Evolutionary conservation across 2,888 invertebrate species (phyloP).

Genomic region (Lasius platythorax): DNA sequence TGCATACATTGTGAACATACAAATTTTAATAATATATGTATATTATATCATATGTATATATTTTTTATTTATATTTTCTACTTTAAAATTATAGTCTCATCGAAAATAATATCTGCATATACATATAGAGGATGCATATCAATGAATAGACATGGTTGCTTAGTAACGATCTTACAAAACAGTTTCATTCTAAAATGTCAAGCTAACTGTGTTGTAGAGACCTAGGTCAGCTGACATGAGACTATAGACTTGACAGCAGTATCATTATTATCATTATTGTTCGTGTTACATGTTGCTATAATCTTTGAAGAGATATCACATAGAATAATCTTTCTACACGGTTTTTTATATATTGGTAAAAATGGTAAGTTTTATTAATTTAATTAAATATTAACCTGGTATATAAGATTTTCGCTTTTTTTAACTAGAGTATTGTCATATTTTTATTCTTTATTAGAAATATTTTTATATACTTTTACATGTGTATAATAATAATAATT

Average conservation of each 20-base stretch:
- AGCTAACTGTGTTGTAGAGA: slow-evolving; percentile 22
- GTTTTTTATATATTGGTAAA: slow-evolving; percentile 41
- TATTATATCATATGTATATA: background rate
- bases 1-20: background rate
- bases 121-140: background rate
- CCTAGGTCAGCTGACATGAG: slow-evolving; percentile 29
- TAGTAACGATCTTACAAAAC: slow-evolving; percentile 52
- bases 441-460: background rate
- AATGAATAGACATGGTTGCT: slow-evolving; percentile 10
- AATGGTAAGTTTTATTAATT: slow-evolving; percentile 62
- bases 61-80: background rate
- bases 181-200: slow-evolving; percentile 24
- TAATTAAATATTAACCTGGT: background rate
- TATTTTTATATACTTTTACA: background rate
- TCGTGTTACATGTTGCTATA: slow-evolving; percentile 26
- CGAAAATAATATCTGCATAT: background rate
- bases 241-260: slow-evolving; percentile 1
- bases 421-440: background rate
- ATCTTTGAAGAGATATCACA: background rate
- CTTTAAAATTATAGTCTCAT: background rate
- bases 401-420: background rate
- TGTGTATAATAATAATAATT: background rate
- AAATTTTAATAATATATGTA: background rate
- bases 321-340: background rate
- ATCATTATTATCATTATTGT: slow-evolving; percentile 16